phyloP scores from a whole-genome alignment of 2,797 vertebrate species.

The Acrossocheilus fasciatus region DNA sequence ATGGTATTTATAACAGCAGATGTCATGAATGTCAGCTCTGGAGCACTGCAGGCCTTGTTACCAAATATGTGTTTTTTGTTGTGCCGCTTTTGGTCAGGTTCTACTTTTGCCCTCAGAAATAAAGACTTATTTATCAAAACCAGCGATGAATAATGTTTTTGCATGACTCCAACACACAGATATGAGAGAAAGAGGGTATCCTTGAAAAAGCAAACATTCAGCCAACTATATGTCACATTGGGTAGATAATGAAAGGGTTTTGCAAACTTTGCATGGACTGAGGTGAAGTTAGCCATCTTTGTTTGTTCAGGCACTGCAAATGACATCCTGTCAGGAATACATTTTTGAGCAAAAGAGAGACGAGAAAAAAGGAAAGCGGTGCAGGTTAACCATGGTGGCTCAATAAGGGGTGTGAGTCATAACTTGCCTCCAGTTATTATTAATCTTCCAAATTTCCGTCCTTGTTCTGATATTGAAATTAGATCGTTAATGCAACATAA shows the following conservation, averaged over 20 bases:
- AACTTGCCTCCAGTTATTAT: constrained; percentile 68
- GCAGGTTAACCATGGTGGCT: constrained; percentile 9
- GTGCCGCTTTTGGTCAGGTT: constrained; percentile 91
- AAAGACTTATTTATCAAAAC: constrained; percentile 65
- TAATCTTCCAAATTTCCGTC: constrained; percentile 59
- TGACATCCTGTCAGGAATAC: background rate
- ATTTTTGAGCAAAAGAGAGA: background rate
- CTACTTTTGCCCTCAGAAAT: constrained; percentile 84
- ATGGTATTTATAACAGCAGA: constrained; percentile 89
- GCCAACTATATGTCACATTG: background rate
- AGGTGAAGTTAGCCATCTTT: background rate
- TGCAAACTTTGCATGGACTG: background rate
- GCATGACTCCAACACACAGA: background rate
- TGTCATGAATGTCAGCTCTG: constrained; percentile 87
- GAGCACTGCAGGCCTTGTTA: constrained; percentile 83
- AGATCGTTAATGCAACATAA: constrained; percentile 65
- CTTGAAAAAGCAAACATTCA: background rate
- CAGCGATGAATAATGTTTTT: background rate
- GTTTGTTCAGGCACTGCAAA: background rate
- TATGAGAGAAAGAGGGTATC: background rate
- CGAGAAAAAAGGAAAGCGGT: constrained; percentile 42
- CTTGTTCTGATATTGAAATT: constrained; percentile 63
- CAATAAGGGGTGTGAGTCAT: constrained; percentile 64
- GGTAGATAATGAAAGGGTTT: background rate
- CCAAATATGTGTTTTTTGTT: constrained; percentile 82